Percentiles rank a stretch among this genome's conserved stretches.
Conservation (phyloP, 1,140 invertebrate species). For the Ruditapes philippinarum region DNA sequence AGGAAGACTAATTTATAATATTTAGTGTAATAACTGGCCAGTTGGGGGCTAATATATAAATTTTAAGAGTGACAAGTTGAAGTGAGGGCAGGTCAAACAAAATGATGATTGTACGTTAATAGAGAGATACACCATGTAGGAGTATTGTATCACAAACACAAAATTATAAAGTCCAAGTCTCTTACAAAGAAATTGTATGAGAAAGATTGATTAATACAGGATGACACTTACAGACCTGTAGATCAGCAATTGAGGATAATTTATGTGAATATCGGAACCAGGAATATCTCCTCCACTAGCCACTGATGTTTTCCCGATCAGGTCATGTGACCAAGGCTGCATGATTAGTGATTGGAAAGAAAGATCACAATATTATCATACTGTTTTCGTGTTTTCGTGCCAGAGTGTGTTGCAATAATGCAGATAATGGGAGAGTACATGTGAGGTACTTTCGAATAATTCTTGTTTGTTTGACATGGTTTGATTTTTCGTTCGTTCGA, state of each 20-base stretch:
- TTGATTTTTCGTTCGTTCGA: neutral
- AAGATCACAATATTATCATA: slow-evolving; percentile 36
- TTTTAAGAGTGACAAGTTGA: too few relatives aligned
- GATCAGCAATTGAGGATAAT: slow-evolving; percentile 16
- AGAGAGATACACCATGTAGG: too few relatives aligned
- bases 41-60: too few relatives aligned
- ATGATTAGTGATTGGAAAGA: slow-evolving; percentile 34
- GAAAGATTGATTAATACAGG: slow-evolving; percentile 6
- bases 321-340: slow-evolving; percentile 23
- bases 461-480: neutral
- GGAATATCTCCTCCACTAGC: slow-evolving; percentile 9
- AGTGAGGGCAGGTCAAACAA: too few relatives aligned
- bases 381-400: slow-evolving; percentile 17
- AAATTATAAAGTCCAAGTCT: too few relatives aligned
- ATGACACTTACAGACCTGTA: slow-evolving; percentile 31
- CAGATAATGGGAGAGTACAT: neutral
- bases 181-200: neutral
- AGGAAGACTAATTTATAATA: too few relatives aligned
- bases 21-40: too few relatives aligned
- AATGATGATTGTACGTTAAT: too few relatives aligned
- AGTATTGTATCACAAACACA: too few relatives aligned
- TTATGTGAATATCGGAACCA: neutral
- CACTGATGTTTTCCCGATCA: slow-evolving; percentile 2
- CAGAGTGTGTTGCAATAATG: neutral
- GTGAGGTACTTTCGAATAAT: neutral